Percentiles rank a stretch among this genome's conserved stretches.
Conservation (phyloP, 2,797 vertebrate genomes). For the Onychomys leucogaster region DNA sequence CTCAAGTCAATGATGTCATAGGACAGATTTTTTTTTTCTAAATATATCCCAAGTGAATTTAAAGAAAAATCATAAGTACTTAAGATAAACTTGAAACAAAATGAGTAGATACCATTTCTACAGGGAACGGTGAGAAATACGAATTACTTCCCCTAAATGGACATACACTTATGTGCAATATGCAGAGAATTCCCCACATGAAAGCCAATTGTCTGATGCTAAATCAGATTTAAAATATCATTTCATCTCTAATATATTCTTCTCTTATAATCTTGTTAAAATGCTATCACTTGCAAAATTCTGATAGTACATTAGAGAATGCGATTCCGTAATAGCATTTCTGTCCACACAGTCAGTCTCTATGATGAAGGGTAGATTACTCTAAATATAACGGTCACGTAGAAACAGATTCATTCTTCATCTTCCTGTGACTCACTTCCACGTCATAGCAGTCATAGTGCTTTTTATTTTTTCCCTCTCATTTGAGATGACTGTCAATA, state of each 20-base stretch:
- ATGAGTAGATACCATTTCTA: neutral
- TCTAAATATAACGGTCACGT: conserved; percentile 51
- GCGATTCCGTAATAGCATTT: conserved; percentile 50
- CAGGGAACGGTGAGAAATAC: neutral
- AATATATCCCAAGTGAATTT: conserved; percentile 24
- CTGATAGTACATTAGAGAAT: neutral
- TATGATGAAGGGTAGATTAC: conserved; percentile 50
- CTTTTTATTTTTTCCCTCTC: neutral
- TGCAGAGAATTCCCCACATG: neutral
- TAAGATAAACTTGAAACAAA: conserved; percentile 50
- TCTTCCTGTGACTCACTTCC: conserved; percentile 62
- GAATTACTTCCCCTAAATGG: neutral
- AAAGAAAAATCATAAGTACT: conserved; percentile 28
- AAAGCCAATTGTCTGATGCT: neutral
- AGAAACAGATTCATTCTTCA: neutral
- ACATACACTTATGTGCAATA: neutral
- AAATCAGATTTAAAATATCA: conserved; percentile 41
- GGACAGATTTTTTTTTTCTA: conserved; percentile 55
- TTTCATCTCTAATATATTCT: conserved; percentile 31
- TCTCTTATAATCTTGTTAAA: conserved; percentile 37
- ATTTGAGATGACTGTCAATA: conserved; percentile 20
- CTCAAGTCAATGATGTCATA: conserved; percentile 28
- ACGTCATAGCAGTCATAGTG: neutral
- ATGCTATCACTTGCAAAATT: conserved; percentile 22
- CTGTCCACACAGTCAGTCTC: neutral